Percentiles rank a stretch among this genome's conserved stretches.
These are phyloP conservation scores for Hemistola chrysoprasaria DNA, from an alignment of 2,888 invertebrate species.

Conservation along the genomic window DNA sequence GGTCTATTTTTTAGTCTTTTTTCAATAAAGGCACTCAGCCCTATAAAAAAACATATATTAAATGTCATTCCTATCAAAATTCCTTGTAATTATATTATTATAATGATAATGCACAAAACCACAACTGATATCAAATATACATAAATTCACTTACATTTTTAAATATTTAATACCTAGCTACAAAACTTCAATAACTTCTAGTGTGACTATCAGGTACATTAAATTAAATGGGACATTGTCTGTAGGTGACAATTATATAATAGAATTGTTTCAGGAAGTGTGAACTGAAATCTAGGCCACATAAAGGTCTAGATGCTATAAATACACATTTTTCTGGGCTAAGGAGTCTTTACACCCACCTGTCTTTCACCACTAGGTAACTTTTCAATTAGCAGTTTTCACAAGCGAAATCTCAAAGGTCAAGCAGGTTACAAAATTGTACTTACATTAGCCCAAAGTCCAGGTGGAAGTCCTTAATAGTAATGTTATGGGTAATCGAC, in stretches of 20 bases:
- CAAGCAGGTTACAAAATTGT: slow-evolving; percentile 21
- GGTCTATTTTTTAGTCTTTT: too few relatives aligned
- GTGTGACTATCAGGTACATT: slow-evolving; percentile 24
- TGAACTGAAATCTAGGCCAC: slow-evolving; percentile 61
- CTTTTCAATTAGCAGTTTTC: slow-evolving; percentile 9
- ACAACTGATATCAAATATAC: too few relatives aligned
- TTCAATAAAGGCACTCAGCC: too few relatives aligned
- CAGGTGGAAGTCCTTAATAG: slow-evolving; percentile 29
- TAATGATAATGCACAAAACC: too few relatives aligned
- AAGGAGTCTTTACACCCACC: background rate
- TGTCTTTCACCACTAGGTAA: too few relatives aligned
- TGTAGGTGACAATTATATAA: slow-evolving; percentile 60
- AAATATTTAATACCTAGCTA: too few relatives aligned
- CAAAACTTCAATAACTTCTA: too few relatives aligned
- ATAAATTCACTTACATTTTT: too few relatives aligned
- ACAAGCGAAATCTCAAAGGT: slow-evolving; percentile 19
- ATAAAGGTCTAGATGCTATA: slow-evolving; percentile 60
- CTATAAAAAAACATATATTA: too few relatives aligned
- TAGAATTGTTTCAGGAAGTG: slow-evolving; percentile 67
- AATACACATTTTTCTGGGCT: slow-evolving; percentile 19
- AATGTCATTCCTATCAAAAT: too few relatives aligned
- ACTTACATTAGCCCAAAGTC: slow-evolving; percentile 32
- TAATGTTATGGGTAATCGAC: slow-evolving; percentile 52
- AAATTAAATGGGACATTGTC: slow-evolving; percentile 52
- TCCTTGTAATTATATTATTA: too few relatives aligned